Base-by-base conservation (phyloP, 2,888 invertebrate species). In the Mesopsocus fuscifrons region DNA sequence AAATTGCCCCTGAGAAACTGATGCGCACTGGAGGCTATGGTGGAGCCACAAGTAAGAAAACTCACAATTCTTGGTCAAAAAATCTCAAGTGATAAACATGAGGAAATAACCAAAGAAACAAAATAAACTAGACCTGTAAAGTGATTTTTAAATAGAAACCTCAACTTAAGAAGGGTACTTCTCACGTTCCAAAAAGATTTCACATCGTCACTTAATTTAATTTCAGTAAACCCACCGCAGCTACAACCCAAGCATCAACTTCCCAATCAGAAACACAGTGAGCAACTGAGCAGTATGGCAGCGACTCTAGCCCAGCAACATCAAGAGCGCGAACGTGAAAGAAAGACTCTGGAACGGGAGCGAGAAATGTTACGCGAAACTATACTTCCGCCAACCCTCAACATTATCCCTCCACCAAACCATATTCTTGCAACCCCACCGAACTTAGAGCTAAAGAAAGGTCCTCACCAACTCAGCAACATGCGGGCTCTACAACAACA, bases 21-120 rank as follows among this genome's bases (percentile, higher is more conserved):
- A 92, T 94, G 92, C 72, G 94, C 59, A 92, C 91, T 41, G 88
- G 88, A 55, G 87, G 85, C 62, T 89, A 88, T 63, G 85, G 85
- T 60, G 84, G 83, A 65, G 45, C 47, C 22, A 45, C 82, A 65
- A 69, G 80, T 79, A 69, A 77, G 54, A 50, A 40, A n/a, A n/a
- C n/a, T 34, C 23, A 16, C 13, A 41, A 41, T 21, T 11, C 15
- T 41, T 21, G 18, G 13, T 9, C 18, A n/a, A 40, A 15, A n/a
- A n/a, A n/a, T n/a, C n/a, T 20, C 20, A 18, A 6, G 9, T 40
- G 8, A 34, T 38, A n/a, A n/a, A n/a, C n/a, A n/a, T n/a, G n/a
- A n/a, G n/a, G n/a, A n/a, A n/a, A n/a, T n/a, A n/a, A n/a, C n/a
- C n/a, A n/a, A n/a, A n/a, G n/a, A n/a, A n/a, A n/a, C n/a, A n/a